A percentile compares a stretch with the other conserved stretches of the same genome.
Conservation (phyloP, 2,888 invertebrate genomes). For the Eurytoma adleriae region DNA sequence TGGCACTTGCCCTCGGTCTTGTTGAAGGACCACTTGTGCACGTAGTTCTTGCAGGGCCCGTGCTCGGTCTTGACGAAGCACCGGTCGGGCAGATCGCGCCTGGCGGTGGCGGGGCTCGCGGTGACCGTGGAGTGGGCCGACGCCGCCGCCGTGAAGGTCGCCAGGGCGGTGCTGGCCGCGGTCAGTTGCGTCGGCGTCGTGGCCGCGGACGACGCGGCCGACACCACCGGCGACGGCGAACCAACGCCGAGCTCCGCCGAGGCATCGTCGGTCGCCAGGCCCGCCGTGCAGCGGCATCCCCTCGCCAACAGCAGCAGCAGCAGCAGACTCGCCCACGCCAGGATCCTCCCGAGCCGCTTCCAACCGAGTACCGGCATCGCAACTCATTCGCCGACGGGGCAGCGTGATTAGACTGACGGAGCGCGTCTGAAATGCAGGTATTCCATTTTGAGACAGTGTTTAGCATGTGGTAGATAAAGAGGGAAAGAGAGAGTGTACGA, state of each 20-base stretch:
- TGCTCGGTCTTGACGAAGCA: constrained; percentile 77
- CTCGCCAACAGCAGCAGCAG: not conserved
- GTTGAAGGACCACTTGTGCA: constrained; percentile 84
- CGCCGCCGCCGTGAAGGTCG: constrained; percentile 39
- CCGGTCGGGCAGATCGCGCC: constrained; percentile 70
- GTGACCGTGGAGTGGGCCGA: constrained; percentile 55
- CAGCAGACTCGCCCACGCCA: constrained; percentile 59
- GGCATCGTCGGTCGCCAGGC: not conserved
- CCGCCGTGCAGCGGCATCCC: not conserved
- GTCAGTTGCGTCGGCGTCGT: not conserved
- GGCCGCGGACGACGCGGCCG: not conserved
- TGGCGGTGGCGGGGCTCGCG: constrained; percentile 63
- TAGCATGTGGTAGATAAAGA: too few species aligned
- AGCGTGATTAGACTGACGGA: not conserved
- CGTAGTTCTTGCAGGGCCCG: constrained; percentile 81
- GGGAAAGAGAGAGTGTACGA: too few species aligned
- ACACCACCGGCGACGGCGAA: not conserved
- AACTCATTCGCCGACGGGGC: constrained; percentile 66
- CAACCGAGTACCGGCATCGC: constrained; percentile 65
- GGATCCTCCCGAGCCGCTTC: constrained; percentile 69
- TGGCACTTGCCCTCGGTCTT: constrained; percentile 78
- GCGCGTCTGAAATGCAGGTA: not conserved
- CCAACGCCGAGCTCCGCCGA: not conserved
- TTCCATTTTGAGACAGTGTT: not conserved
- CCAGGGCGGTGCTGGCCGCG: not conserved